phyloP scores from a whole-genome alignment of 2,797 vertebrate species.

The Carduelis carduelis region DNA sequence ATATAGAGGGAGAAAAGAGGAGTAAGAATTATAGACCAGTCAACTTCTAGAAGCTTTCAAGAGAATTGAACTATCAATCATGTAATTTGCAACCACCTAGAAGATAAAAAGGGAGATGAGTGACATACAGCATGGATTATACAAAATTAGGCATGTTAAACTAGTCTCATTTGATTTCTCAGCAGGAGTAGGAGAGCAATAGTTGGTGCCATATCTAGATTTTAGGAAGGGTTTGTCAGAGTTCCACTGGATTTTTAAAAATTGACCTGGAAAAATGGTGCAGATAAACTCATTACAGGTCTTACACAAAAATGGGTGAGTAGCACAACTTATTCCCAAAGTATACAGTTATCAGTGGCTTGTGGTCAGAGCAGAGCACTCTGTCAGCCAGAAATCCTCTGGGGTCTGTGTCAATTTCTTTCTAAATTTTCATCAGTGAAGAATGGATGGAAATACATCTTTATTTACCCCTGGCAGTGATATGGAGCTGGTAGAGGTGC shows the following conservation, averaged over 20 bases:
- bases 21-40: conserved; percentile 33
- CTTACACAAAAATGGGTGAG: neutral
- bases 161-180: neutral
- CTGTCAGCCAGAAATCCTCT: neutral
- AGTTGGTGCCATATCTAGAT: neutral
- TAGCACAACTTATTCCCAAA: neutral
- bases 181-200: neutral
- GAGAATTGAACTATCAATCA: conserved; percentile 27
- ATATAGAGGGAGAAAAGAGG: neutral
- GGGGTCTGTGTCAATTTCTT: neutral
- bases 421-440: neutral
- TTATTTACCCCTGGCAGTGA: neutral
- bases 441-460: neutral
- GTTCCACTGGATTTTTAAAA: neutral
- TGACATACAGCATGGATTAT: neutral
- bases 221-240: neutral
- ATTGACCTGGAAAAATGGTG: neutral
- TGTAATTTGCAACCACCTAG: conserved; percentile 1
- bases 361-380: neutral
- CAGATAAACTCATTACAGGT: neutral
- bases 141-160: neutral
- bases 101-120: conserved; percentile 33
- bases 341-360: neutral
- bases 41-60: conserved; percentile 11
- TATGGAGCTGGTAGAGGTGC: neutral